Percentiles rank a stretch among this genome's conserved stretches.
Evolutionary conservation across 2,113 vertebrate species (phyloP).

Genomic region (Nannospalax galili): DNA sequence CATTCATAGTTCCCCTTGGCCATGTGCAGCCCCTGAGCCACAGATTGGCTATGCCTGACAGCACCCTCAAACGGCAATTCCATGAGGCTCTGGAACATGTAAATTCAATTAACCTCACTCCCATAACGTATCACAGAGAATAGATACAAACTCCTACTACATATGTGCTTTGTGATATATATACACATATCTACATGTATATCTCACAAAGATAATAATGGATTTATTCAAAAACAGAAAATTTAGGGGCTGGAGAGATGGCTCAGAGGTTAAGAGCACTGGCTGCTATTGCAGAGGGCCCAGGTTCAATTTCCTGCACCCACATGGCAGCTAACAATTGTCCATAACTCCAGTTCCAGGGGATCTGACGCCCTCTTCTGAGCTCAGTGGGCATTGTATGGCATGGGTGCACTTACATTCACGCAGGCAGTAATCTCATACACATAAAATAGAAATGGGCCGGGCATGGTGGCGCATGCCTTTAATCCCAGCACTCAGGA

Average conservation of each 20-base stretch:
- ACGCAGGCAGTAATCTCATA: neutral
- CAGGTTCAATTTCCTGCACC: neutral
- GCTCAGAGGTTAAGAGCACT: neutral
- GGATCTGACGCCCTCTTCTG: neutral
- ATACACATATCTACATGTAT: neutral
- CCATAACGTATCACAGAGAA: neutral
- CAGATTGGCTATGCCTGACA: neutral
- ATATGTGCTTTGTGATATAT: neutral
- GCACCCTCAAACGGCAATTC: neutral
- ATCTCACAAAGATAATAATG: neutral
- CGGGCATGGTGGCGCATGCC: too few species aligned
- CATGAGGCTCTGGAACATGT: neutral
- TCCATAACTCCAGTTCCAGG: neutral
- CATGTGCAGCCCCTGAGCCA: neutral
- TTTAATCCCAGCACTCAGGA: too few species aligned
- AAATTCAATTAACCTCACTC: neutral
- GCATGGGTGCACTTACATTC: neutral
- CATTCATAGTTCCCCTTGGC: neutral
- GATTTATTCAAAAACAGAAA: neutral
- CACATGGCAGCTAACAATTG: neutral
- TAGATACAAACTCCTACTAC: neutral
- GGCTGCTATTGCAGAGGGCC: neutral
- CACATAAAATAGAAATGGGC: neutral
- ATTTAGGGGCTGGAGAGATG: too few species aligned
- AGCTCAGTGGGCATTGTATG: neutral